These are phyloP conservation scores for Platycheirus rosarum DNA, from an alignment of 2,888 invertebrate genomes.

Conservation along the genomic window DNA sequence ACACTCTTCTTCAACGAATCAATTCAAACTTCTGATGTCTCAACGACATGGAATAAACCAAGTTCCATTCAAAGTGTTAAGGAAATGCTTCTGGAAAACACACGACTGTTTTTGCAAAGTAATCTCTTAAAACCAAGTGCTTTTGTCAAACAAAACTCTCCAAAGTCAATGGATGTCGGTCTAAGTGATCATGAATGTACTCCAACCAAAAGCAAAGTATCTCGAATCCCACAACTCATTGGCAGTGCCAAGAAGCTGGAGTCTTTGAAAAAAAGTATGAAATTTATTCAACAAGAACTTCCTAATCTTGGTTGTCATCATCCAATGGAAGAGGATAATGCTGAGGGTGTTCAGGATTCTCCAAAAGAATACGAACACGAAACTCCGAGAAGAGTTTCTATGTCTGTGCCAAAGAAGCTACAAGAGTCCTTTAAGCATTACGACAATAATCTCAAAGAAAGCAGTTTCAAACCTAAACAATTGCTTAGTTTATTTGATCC, in stretches of 20 bases:
- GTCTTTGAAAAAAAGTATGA: conserved; percentile 57
- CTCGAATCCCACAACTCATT: conserved; percentile 62
- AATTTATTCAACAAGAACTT: conserved; percentile 47
- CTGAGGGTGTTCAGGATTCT: neutral
- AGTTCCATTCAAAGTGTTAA: conserved; percentile 34
- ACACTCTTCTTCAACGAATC: conserved; percentile 30
- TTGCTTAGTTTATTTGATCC: conserved; percentile 16
- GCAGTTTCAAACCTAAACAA: neutral
- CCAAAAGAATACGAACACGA: neutral
- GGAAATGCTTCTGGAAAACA: conserved; percentile 44
- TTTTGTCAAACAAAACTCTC: conserved; percentile 9
- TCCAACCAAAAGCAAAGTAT: conserved; percentile 45
- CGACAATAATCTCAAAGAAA: neutral
- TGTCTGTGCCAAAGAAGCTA: conserved; percentile 20
- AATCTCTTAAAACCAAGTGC: conserved; percentile 6
- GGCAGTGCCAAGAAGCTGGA: conserved; percentile 60
- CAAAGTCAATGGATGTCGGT: conserved; percentile 42
- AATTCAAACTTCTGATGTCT: conserved; percentile 10
- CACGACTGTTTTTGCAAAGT: conserved; percentile 42
- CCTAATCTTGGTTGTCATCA: conserved; percentile 32
- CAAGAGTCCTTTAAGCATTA: neutral
- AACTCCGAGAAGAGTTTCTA: conserved; percentile 5
- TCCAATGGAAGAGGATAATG: neutral
- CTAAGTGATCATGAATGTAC: conserved; percentile 28
- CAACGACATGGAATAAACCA: neutral